Evolutionary conservation across 2,888 invertebrate genomes (phyloP), one percentile per base, ranked within the genome.

Genomic region (Trichopoda pennipes): DNA sequence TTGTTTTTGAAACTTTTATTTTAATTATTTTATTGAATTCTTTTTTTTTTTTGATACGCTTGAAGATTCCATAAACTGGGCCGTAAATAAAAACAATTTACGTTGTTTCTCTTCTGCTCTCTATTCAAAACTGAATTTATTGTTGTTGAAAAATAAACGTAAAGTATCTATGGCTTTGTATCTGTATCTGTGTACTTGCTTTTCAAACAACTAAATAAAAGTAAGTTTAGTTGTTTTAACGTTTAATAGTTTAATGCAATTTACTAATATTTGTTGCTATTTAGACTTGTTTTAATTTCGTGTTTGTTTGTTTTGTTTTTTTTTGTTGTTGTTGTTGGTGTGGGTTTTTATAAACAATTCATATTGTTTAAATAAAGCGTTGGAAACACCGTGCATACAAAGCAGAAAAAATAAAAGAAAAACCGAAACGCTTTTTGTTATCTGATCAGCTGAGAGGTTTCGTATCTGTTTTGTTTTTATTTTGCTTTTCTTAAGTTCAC

Each of bases 261-360:
- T 81, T 60, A 64, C 56, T 68, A 60, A 69, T 42, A 21, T 81
- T 69, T 81, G 60, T 73, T 76, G 68, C 55, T 78, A 74, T 70
- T 78, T 75, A 75, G 74, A 82, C 74, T 79, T 79, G 81, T 82
- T 82, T 82, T 56, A 61, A 56, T 82, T 75, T 82, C 55, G 75
- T 51, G 56, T 66, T 58, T 66, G 53, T 79, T 75, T 72, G 23
- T 19, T 69, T 3, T 49, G n/a, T n/a, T n/a, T n/a, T n/a, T 28
- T 47, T 58, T 49, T 61, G 0, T 64, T 51, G 6, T 42, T 69
- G 16, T 64, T 49, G 42, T 42, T 49, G 12, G 28, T 56, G 68
- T 47, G 47, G 38, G 47, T 66, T 80, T 76, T 44, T 75, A 21
- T 78, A 81, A 75, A 79, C 81, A 75, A 75, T 82, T 66, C 35